Evolutionary conservation across 2,797 vertebrate genomes (phyloP).

Genomic region (Acrocephalus scirpaceus): DNA sequence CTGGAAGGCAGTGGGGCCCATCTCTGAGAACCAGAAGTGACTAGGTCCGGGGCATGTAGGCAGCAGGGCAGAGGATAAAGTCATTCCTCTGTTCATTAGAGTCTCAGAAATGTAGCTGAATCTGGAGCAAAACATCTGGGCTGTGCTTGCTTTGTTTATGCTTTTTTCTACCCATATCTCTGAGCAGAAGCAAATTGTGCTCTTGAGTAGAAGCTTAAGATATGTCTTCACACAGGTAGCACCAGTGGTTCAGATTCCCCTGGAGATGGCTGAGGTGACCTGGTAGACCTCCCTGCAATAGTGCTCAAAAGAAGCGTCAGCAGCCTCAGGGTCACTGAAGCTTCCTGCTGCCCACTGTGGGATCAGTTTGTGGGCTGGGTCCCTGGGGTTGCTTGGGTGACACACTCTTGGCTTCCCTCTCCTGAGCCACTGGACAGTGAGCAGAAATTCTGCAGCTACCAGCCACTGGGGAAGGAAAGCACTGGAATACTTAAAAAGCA

Average conservation of each 20-base stretch:
- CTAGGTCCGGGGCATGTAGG: neutral
- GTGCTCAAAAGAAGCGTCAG: neutral
- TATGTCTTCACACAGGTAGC: neutral
- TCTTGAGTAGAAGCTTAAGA: neutral
- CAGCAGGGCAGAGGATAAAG: neutral
- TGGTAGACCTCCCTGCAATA: neutral
- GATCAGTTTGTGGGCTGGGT: neutral
- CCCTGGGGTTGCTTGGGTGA: neutral
- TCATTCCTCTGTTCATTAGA: neutral
- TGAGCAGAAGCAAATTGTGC: neutral
- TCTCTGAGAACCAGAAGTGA: neutral
- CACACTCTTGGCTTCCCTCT: neutral
- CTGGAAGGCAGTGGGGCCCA: neutral
- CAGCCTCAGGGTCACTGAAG: neutral
- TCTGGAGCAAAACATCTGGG: neutral
- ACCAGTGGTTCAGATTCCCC: neutral
- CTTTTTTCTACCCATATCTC: neutral
- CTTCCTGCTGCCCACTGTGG: neutral
- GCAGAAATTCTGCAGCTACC: neutral
- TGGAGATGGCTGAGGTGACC: neutral
- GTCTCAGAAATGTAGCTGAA: neutral
- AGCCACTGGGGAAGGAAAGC: neutral
- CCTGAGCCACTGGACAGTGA: neutral
- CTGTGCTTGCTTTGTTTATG: neutral
- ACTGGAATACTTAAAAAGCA: conserved; percentile 41